Evolutionary conservation across 2,797 vertebrate species (phyloP).

Genomic region (Meriones psammophilus): DNA sequence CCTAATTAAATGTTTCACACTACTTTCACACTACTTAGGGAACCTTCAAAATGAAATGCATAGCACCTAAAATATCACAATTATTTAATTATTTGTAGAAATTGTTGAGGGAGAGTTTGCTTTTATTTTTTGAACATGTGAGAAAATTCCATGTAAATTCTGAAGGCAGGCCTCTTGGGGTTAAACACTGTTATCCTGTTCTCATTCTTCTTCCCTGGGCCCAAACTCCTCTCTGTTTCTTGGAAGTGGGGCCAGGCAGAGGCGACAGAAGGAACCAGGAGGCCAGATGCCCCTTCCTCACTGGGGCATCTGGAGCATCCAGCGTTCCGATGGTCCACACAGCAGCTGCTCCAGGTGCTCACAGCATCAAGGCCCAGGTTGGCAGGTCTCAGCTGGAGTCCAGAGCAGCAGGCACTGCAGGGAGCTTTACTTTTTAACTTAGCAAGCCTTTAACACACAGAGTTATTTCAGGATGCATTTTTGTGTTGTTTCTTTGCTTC

Average conservation of each 20-base stretch:
- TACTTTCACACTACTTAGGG: not conserved
- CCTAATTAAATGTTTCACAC: not conserved
- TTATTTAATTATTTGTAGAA: not conserved
- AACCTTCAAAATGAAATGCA: not conserved
- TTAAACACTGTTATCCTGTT: slow-evolving; percentile 45
- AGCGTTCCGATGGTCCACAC: not conserved
- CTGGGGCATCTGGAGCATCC: not conserved
- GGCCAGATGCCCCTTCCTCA: not conserved
- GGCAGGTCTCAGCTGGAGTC: not conserved
- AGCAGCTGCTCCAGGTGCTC: slow-evolving; percentile 11
- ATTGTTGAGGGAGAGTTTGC: not conserved
- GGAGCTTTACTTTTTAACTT: not conserved
- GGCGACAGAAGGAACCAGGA: not conserved
- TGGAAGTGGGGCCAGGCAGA: slow-evolving; percentile 40
- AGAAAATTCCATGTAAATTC: slow-evolving; percentile 58
- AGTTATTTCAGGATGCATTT: not conserved
- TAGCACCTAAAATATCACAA: not conserved
- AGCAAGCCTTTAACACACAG: not conserved
- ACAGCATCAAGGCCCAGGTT: slow-evolving; percentile 2
- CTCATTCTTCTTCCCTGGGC: slow-evolving; percentile 15
- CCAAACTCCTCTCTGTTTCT: slow-evolving; percentile 35
- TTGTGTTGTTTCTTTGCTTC: not conserved
- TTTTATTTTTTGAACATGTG: slow-evolving; percentile 52
- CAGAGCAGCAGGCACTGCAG: not conserved
- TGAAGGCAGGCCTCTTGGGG: slow-evolving; percentile 49